Percentiles rank a stretch among this genome's conserved stretches.
These are phyloP conservation scores for Corvus hawaiiensis DNA, from an alignment of 2,113 vertebrate species.

Conservation along the genomic window DNA sequence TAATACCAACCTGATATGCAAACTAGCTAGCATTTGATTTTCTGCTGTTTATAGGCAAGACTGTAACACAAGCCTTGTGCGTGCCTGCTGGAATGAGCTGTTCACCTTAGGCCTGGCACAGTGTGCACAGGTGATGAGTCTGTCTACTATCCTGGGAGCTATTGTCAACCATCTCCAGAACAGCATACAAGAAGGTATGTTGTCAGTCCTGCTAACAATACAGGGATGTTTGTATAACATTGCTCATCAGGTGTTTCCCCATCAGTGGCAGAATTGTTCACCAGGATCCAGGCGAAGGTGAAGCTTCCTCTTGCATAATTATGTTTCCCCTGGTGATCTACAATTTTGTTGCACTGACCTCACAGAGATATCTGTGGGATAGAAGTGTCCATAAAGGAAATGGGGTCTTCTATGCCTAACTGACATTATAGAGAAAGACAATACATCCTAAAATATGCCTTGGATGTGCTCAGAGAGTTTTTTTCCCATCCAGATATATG, in stretches of 20 bases:
- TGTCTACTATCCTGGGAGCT: conserved; percentile 94
- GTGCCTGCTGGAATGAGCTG: conserved; percentile 97
- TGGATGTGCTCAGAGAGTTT: neutral
- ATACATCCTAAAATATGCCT: neutral
- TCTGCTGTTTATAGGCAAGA: conserved; percentile 81
- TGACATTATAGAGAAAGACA: neutral
- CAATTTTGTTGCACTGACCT: neutral
- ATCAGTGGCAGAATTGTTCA: neutral
- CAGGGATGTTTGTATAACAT: neutral
- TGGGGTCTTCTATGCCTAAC: neutral
- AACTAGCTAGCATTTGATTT: neutral
- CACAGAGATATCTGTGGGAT: neutral
- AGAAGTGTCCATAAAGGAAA: neutral
- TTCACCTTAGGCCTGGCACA: conserved; percentile 97
- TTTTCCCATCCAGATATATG: neutral
- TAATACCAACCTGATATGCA: neutral
- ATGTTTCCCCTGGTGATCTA: neutral
- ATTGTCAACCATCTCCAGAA: conserved; percentile 97
- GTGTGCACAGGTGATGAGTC: conserved; percentile 95
- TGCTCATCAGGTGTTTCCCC: neutral
- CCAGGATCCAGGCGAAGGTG: neutral
- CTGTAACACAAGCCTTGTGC: conserved; percentile 91
- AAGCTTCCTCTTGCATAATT: neutral
- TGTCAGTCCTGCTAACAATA: neutral
- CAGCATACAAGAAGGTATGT: conserved; percentile 93